Percentiles rank a stretch among this genome's conserved stretches.
Evolutionary conservation across 2,888 invertebrate genomes (phyloP).

Genomic region (Notodonta dromedarius): DNA sequence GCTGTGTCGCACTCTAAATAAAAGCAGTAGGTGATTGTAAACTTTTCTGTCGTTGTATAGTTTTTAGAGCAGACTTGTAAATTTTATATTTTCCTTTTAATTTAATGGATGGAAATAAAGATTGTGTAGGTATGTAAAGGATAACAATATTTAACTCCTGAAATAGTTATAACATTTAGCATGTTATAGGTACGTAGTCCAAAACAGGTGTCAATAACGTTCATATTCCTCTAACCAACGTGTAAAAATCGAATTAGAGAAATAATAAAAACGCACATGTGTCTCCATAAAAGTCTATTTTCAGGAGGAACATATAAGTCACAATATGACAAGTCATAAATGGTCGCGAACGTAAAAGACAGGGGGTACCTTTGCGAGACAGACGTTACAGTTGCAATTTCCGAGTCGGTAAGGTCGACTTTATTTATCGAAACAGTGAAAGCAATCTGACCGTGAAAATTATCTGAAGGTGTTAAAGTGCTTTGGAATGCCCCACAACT

Average conservation of each 20-base stretch:
- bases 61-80: too few species aligned
- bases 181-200: too few species aligned
- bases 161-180: too few species aligned
- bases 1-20: too few species aligned
- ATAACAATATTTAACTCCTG: too few species aligned
- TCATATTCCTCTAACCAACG: conserved; percentile 9
- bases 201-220: not conserved
- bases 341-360: conserved; percentile 46
- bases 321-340: conserved; percentile 49
- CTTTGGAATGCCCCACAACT: too few species aligned
- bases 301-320: conserved; percentile 41
- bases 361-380: conserved; percentile 11
- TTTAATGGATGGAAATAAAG: too few species aligned
- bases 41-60: too few species aligned
- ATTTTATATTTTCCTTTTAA: too few species aligned
- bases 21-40: too few species aligned
- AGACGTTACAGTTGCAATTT: not conserved
- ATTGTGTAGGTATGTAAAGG: too few species aligned
- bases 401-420: not conserved
- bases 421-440: not conserved
- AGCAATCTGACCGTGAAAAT: not conserved
- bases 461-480: not conserved
- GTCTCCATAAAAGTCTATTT: conserved; percentile 43
- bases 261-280: conserved; percentile 37
- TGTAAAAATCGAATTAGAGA: conserved; percentile 32